phyloP scores from a whole-genome alignment of 2,797 vertebrate genomes.

The Taenioides sp. region DNA sequence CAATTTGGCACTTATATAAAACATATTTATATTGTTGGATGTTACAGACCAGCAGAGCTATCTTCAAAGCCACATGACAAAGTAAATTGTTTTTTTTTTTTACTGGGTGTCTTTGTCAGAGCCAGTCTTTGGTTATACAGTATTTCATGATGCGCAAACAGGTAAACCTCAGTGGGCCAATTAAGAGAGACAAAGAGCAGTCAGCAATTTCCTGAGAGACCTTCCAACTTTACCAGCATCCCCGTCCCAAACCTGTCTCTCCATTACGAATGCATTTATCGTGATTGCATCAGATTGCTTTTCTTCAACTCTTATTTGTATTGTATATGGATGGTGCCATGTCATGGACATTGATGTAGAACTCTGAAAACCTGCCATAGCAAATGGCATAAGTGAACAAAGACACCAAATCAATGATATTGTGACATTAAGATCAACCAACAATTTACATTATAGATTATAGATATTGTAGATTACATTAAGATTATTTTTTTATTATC shows the following conservation, averaged over 20 bases:
- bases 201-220: constrained; percentile 83
- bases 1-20: neutral
- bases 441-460: neutral
- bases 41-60: neutral
- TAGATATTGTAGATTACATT: too few species aligned
- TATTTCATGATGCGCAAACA: constrained; percentile 75
- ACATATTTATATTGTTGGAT: neutral
- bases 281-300: constrained; percentile 82
- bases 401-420: constrained; percentile 7
- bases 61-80: constrained; percentile 23
- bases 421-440: neutral
- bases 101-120: constrained; percentile 43
- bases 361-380: constrained; percentile 36
- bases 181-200: constrained; percentile 78
- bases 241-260: constrained; percentile 74
- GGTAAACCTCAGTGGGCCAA: constrained; percentile 79
- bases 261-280: constrained; percentile 79
- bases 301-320: constrained; percentile 65
- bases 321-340: constrained; percentile 15
- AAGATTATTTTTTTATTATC: constrained; percentile 16
- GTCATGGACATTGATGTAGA: constrained; percentile 52
- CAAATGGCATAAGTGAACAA: constrained; percentile 43
- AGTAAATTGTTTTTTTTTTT: constrained; percentile 32
- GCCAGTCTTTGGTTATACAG: constrained; percentile 62
- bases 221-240: constrained; percentile 73